phyloP scores from a whole-genome alignment of 2,888 invertebrate species.

The Ectemnius continuus region DNA sequence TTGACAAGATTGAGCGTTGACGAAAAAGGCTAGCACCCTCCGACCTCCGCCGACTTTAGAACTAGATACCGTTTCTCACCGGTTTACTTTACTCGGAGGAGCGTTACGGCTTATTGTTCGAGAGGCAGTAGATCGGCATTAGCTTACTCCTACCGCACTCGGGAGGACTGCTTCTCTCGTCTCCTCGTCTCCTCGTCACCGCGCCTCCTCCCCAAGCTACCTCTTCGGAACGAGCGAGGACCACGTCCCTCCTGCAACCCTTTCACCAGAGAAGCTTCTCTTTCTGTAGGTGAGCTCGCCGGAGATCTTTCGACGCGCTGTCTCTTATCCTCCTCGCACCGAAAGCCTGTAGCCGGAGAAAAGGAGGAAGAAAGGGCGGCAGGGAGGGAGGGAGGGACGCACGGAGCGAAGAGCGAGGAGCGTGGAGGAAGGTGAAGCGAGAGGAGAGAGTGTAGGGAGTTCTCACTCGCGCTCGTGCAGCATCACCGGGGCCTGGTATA shows the following conservation, averaged over 20 bases:
- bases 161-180: slow-evolving; percentile 38
- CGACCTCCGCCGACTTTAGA: slow-evolving; percentile 17
- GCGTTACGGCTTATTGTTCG: slow-evolving; percentile 63
- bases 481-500: slow-evolving; percentile 73
- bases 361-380: slow-evolving; percentile 18
- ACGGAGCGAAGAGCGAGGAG: slow-evolving; percentile 18
- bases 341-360: slow-evolving; percentile 25
- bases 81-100: slow-evolving; percentile 52
- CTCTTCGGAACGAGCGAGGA: slow-evolving; percentile 20
- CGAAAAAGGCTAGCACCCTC: slow-evolving; percentile 13
- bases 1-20: slow-evolving; percentile 12
- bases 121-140: slow-evolving; percentile 64
- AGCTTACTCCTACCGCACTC: slow-evolving; percentile 61
- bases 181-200: slow-evolving; percentile 14
- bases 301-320: slow-evolving; percentile 3
- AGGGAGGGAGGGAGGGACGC: slow-evolving; percentile 11
- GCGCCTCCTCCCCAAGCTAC: slow-evolving; percentile 29
- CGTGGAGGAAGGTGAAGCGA: slow-evolving; percentile 16
- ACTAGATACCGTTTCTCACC: slow-evolving; percentile 37
- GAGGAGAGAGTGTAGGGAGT: slow-evolving; percentile 28
- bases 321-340: slow-evolving; percentile 12
- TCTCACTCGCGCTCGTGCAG: slow-evolving; percentile 68
- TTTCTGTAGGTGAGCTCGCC: slow-evolving; percentile 23
- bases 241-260: slow-evolving; percentile 27
- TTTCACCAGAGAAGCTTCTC: slow-evolving; percentile 28